Base-by-base conservation (phyloP, 2,113 vertebrate species). In the Tenrec ecaudatus region DNA sequence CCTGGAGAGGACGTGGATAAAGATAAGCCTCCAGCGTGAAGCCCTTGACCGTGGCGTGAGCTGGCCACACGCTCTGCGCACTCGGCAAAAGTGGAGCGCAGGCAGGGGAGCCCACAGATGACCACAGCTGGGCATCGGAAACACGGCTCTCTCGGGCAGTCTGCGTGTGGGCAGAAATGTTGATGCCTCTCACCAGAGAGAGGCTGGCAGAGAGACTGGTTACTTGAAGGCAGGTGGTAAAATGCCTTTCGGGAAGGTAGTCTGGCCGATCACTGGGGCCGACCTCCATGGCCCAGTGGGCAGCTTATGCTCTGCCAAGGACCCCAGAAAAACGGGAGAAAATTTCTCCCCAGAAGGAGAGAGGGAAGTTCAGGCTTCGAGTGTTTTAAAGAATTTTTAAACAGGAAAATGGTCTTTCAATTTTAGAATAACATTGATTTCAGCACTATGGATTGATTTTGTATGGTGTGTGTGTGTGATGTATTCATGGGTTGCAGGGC, bases 101-200 rank as follows among this genome's bases (percentile, higher is more conserved):
- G 23, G 22, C 0, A 2, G 0, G 2, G 0, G 66, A 7, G 4
- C 12, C 1, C 16, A 23, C 0, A 6, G 22, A 15, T 57, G 57
- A 27, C 15, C 3, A 5, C 68, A 29, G 10, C 25, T 58, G 2
- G 47, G 29, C 33, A 29, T 1, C 20, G 7, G 31, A 31, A 15
- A 1, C 29, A 20, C 3, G 1, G 4, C 36, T 40, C 20, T 36
- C 60, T 75, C 29, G 12, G 6, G 0, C 0, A 23, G 25, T 62
- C 14, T 43, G 47, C n/a, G 9, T 53, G 22, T 15, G 33, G 89
- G 4, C 20, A 1, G 38, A 79, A 6, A 38, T 60, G n/a, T 68
- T 47, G 33, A 25, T 62, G 93, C 33, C 66, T 62, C 62, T 88
- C 29, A 66, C 12, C n/a, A 62, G 29, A 40, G 53, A 62, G 60